Evolutionary conservation across 1,140 invertebrate species (phyloP).

Genomic region (Protaetia brevitarsis): DNA sequence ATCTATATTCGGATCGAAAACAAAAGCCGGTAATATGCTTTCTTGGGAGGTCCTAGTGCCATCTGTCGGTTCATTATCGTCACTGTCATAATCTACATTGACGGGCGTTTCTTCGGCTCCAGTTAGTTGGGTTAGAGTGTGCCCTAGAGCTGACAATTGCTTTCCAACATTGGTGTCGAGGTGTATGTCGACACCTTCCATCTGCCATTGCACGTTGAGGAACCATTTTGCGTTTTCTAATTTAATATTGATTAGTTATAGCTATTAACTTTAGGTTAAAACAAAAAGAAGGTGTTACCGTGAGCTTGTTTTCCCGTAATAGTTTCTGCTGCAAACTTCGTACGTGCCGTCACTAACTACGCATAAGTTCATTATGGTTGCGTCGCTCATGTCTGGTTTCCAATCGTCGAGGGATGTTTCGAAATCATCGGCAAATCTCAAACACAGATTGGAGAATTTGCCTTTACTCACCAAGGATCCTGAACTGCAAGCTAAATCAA

Average conservation of each 20-base stretch:
- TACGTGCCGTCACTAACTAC: constrained; percentile 97
- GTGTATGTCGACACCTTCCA: constrained; percentile 98
- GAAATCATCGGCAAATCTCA: constrained; percentile 95
- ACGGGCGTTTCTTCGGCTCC: constrained; percentile 74
- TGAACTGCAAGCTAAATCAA: constrained; percentile 66
- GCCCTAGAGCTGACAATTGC: constrained; percentile 86
- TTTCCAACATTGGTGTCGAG: constrained; percentile 95
- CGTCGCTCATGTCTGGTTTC: constrained; percentile 86
- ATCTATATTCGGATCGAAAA: constrained; percentile 82
- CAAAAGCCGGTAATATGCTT: constrained; percentile 76
- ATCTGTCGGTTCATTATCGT: constrained; percentile 70
- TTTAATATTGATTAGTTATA: too few relatives aligned
- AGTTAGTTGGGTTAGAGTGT: constrained; percentile 92
- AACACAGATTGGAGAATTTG: constrained; percentile 81
- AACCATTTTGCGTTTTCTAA: constrained; percentile 96
- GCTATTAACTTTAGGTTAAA: neutral
- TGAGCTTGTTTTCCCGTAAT: constrained; percentile 71
- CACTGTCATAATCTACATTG: constrained; percentile 71
- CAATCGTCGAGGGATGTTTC: constrained; percentile 94
- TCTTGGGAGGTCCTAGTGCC: constrained; percentile 61
- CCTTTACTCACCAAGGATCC: constrained; percentile 76
- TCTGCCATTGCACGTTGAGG: constrained; percentile 96
- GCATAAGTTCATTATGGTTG: constrained; percentile 89
- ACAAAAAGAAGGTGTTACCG: constrained; percentile 46
- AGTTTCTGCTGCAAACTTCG: constrained; percentile 91